These are phyloP conservation scores for Dolichopus griseipennis DNA, from an alignment of 2,888 invertebrate species.

Conservation along the genomic window DNA sequence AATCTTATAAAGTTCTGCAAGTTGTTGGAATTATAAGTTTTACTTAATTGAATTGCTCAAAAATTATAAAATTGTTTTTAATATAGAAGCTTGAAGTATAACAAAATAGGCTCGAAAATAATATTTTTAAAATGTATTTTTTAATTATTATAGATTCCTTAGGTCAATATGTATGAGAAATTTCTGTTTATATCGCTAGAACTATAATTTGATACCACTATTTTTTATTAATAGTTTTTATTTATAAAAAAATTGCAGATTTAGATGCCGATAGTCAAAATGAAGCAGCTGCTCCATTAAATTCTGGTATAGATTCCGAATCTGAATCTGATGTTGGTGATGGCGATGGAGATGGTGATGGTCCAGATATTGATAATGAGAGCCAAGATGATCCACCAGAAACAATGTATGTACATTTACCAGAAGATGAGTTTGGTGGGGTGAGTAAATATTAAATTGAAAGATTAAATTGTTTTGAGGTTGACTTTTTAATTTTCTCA, in stretches of 20 bases:
- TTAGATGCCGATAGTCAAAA: conserved; percentile 64
- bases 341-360: conserved; percentile 29
- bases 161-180: too few species aligned
- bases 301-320: conserved; percentile 46
- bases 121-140: too few species aligned
- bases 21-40: too few species aligned
- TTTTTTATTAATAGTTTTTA: too few species aligned
- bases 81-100: too few species aligned
- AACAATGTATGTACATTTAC: conserved; percentile 51
- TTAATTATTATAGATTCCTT: too few species aligned
- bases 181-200: too few species aligned
- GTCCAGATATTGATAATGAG: conserved; percentile 31
- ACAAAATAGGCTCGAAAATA: too few species aligned
- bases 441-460: conserved; percentile 33
- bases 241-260: conserved; percentile 42
- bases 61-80: too few species aligned
- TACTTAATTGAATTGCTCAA: too few species aligned
- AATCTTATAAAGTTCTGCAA: too few species aligned
- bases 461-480: not conserved
- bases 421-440: conserved; percentile 54
- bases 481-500: conserved; percentile 7
- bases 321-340: conserved; percentile 53
- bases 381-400: conserved; percentile 44
- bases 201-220: too few species aligned
- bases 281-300: conserved; percentile 48